phyloP scores from a whole-genome alignment of 1,140 invertebrate genomes.

The Drosophila fuyamai region DNA sequence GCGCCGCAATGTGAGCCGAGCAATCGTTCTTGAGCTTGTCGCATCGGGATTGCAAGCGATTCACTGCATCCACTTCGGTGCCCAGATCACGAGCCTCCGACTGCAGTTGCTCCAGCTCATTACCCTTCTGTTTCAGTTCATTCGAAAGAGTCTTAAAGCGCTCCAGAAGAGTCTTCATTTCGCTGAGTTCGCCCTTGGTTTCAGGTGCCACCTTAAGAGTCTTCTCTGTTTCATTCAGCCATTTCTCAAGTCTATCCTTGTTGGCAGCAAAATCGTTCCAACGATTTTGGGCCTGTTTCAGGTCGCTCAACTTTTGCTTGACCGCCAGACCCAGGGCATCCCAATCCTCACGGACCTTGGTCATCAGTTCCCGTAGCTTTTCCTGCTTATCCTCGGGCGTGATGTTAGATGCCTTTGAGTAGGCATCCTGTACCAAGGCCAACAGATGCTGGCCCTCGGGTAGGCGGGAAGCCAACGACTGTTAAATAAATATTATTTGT shows the following conservation, averaged over 20 bases:
- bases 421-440: constrained; percentile 91
- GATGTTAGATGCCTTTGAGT: constrained; percentile 93
- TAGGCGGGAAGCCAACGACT: constrained; percentile 89
- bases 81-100: constrained; percentile 90
- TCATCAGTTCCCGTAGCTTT: constrained; percentile 90
- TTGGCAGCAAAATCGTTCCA: constrained; percentile 93
- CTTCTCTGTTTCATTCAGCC: constrained; percentile 89
- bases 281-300: constrained; percentile 90
- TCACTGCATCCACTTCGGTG: constrained; percentile 87
- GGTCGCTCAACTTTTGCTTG: constrained; percentile 90
- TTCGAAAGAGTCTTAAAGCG: constrained; percentile 91
- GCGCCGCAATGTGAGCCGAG: constrained; percentile 86
- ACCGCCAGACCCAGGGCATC: constrained; percentile 93
- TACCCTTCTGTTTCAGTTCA: constrained; percentile 90
- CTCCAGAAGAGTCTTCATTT: constrained; percentile 95
- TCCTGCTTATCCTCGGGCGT: constrained; percentile 93
- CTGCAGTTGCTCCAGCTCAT: constrained; percentile 90
- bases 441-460: constrained; percentile 95
- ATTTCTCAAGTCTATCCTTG: constrained; percentile 88
- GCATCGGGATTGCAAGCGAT: constrained; percentile 88
- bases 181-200: constrained; percentile 93
- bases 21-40: constrained; percentile 88
- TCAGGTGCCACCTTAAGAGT: constrained; percentile 87
- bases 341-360: constrained; percentile 91
- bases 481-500: neutral